A percentile compares a stretch with the other conserved stretches of the same genome.
Evolutionary conservation across 1,140 invertebrate genomes (phyloP).

Genomic region (Drosophila sechellia): DNA sequence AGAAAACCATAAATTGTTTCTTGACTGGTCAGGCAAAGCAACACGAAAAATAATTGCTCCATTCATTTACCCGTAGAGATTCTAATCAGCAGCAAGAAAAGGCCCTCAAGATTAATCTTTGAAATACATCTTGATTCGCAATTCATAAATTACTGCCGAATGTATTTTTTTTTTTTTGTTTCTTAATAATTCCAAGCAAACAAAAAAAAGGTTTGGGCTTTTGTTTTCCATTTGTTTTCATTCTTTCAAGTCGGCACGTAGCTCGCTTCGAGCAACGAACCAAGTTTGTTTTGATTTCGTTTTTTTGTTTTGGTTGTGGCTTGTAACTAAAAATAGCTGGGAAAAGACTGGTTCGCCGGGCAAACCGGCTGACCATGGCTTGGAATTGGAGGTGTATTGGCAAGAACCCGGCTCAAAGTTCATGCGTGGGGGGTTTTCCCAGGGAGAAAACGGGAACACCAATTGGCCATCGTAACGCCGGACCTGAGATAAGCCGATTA

Average conservation of each 20-base stretch:
- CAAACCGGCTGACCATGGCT: constrained; percentile 33
- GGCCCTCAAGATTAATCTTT: constrained; percentile 30
- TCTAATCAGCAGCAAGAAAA: constrained; percentile 37
- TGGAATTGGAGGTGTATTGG: not conserved
- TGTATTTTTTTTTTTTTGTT: not conserved
- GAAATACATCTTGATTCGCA: constrained; percentile 22
- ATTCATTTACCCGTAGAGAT: constrained; percentile 20
- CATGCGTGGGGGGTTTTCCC: constrained; percentile 33
- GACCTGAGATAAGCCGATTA: constrained; percentile 47
- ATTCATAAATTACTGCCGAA: constrained; percentile 42
- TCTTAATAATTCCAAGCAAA: constrained; percentile 43
- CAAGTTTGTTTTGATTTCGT: constrained; percentile 45
- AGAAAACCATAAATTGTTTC: constrained; percentile 30
- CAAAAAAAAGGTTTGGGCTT: constrained; percentile 23
- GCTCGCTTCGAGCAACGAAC: constrained; percentile 14
- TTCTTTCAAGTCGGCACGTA: constrained; percentile 60
- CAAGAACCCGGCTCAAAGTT: constrained; percentile 19
- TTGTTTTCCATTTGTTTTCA: constrained; percentile 17
- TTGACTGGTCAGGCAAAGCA: constrained; percentile 8
- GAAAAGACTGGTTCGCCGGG: constrained; percentile 21
- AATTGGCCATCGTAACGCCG: constrained; percentile 17
- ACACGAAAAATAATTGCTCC: constrained; percentile 30
- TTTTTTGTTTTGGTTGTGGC: constrained; percentile 18
- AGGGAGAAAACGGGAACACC: constrained; percentile 29
- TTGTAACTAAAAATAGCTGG: constrained; percentile 24